Base-by-base conservation (phyloP, 2,888 invertebrate species). In the Himalopsyche kuldschensis region DNA sequence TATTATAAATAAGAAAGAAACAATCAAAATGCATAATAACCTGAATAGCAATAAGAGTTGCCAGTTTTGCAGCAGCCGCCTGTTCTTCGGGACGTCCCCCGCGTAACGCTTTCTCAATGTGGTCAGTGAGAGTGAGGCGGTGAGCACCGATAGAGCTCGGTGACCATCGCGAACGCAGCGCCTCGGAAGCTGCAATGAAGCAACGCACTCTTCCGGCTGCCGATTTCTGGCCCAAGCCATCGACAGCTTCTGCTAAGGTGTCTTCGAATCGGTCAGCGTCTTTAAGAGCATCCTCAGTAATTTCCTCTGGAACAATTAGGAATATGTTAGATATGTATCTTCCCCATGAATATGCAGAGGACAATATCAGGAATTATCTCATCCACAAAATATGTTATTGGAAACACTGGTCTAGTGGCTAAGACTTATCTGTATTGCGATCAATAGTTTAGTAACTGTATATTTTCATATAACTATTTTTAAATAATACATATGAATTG, bases 141-240 rank as follows among this genome's bases (percentile, higher is more conserved):
- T 97, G 95, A 86, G 96, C 94, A 86, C 93, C 92, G 31, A 98
- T 93, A 89, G 97, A 94, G 48, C 94, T 94, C 3, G 95, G 95
- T 87, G 97, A 92, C 88, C 94, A 95, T 87, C 97, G 96, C 87
- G 96, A 94, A 88, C 95, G 94, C 81, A 98, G 93, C 10, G 95
- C 95, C 86, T 94, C 95, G 63, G 94, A 94, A 15, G 97, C 92
- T 1, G 93, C 91, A 87, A 94, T 94, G 82, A 97, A 92, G 76
- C 95, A 95, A 17, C 92, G 90, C 0, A 94, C 94, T 80, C 98
- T 94, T 11, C 96, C 96, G 87, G 97, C 96, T 11, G 95, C 95
- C 86, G 97, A 96, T 88, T 98, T 97, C 87, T 98, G 96, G n/a
- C 95, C 94, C 63, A 97, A 92, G 31, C 95, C 96, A 88, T 99